These are phyloP conservation scores for Limonius californicus DNA, from an alignment of 1,140 invertebrate species.

Conservation along the genomic window DNA sequence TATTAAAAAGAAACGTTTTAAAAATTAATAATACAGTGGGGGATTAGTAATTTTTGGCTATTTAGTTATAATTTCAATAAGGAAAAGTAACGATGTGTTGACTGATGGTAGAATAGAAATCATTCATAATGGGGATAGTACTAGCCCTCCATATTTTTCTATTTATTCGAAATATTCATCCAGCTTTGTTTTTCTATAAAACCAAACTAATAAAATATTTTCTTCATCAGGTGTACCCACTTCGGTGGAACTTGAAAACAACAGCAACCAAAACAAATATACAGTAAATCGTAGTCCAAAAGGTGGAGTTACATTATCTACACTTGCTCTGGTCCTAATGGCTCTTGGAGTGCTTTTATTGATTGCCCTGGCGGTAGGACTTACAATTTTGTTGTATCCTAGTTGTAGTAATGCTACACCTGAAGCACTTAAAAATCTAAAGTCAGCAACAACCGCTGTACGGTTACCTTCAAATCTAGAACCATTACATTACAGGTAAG, in stretches of 20 bases:
- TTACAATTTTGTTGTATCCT: conserved; percentile 41
- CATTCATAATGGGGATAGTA: no score
- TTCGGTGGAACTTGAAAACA: conserved; percentile 40
- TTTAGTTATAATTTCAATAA: no score
- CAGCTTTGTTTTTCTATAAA: no score
- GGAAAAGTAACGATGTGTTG: no score
- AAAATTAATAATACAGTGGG: no score
- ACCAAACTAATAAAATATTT: no score
- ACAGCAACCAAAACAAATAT: conserved; percentile 42
- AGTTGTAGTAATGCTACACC: conserved; percentile 28
- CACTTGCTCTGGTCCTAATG: conserved; percentile 38
- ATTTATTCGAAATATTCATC: no score
- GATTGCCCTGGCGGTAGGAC: conserved; percentile 37
- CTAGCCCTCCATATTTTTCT: no score
- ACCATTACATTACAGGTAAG: conserved; percentile 42
- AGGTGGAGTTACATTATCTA: conserved; percentile 36
- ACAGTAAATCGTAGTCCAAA: conserved; percentile 37
- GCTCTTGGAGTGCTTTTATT: conserved; percentile 39
- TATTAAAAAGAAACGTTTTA: no score
- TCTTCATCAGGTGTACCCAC: conserved; percentile 40
- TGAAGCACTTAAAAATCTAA: conserved; percentile 17
- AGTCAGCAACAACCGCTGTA: neutral
- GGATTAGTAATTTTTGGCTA: no score
- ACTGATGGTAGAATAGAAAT: no score
- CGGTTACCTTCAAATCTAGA: conserved; percentile 37